Evolutionary conservation across 2,113 vertebrate genomes (phyloP), one percentile per base, ranked within the genome.

Genomic region (human): DNA sequence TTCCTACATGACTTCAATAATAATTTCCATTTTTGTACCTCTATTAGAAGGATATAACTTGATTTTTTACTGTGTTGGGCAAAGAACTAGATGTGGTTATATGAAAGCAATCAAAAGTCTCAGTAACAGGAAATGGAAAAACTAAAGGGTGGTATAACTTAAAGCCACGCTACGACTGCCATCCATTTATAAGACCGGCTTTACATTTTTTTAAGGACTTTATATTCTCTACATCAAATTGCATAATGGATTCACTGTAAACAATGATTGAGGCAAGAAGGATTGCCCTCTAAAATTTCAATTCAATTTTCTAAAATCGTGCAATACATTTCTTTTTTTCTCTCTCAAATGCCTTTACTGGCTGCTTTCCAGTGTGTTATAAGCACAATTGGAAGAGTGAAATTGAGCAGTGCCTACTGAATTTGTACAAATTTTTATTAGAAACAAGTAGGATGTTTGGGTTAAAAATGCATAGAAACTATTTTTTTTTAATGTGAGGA

Each of bases 111-210:
- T 10, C 50, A 48, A 73, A 94, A 55, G 5, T 85, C 9, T 95
- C 25, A 68, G 7, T 30, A 84, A 79, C 4, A 96, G 22, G 57
- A 81, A 94, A n/a, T 75, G 52, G 61, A 89, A 95, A 93, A 92
- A 83, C 20, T 38, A 27, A 80, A 45, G 22, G 48, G 16, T 80
- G n/a, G 48, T 57, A 66, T 50, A 80, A 38, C 2, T 89, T 59
- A 80, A 83, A 70, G 48, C 35, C 35, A 18, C 8, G 38, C 8
- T 52, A 75, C 12, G 50, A 86, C 25, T 14, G 43, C 23, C 32
- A 59, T 25, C 4, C 20, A 66, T 68, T 91, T 89, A 75, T 38
- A 83, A 48, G 52, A 23, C 79, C 79, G 78, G 32, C 30, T 66
- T 38, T 40, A n/a, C 4, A 30, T 35, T 84, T 87, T 64, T 52